Evolutionary conservation across 1,140 invertebrate genomes (phyloP).

Genomic region (Musca domestica): DNA sequence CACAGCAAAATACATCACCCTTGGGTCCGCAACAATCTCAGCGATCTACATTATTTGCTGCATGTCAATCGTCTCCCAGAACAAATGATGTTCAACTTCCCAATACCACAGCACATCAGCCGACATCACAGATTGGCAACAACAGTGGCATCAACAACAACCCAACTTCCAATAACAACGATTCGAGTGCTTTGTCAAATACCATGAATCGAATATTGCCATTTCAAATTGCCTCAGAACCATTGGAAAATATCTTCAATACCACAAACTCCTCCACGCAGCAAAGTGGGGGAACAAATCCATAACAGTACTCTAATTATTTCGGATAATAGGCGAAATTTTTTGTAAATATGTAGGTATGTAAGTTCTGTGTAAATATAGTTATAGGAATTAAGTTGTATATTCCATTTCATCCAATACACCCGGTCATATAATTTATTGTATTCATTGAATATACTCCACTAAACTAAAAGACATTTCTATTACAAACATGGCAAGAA

Average conservation of each 20-base stretch:
- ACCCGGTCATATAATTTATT: no score
- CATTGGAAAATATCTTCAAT: conserved; percentile 48
- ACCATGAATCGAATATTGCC: conserved; percentile 46
- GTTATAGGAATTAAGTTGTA: not conserved
- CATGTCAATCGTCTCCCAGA: conserved; percentile 11
- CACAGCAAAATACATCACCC: conserved; percentile 25
- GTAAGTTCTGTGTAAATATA: not conserved
- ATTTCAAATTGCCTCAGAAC: conserved; percentile 48
- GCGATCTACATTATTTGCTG: conserved; percentile 36
- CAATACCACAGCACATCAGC: not conserved
- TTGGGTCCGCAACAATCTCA: conserved; percentile 28
- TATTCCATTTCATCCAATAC: not conserved
- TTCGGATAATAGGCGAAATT: not conserved
- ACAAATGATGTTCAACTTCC: conserved; percentile 24
- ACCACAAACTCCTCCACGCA: conserved; percentile 35
- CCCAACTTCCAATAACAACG: conserved; percentile 19
- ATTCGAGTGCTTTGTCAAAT: conserved; percentile 41
- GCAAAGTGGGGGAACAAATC: conserved; percentile 32
- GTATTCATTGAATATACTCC: no score
- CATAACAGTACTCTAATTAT: conserved; percentile 22
- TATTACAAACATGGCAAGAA: no score
- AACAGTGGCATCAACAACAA: no score
- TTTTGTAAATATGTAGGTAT: not conserved
- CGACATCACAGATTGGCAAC: no score
- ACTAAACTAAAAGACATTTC: no score